These are phyloP conservation scores for Clupea harengus DNA, from an alignment of 2,113 vertebrate species.

Conservation along the genomic window DNA sequence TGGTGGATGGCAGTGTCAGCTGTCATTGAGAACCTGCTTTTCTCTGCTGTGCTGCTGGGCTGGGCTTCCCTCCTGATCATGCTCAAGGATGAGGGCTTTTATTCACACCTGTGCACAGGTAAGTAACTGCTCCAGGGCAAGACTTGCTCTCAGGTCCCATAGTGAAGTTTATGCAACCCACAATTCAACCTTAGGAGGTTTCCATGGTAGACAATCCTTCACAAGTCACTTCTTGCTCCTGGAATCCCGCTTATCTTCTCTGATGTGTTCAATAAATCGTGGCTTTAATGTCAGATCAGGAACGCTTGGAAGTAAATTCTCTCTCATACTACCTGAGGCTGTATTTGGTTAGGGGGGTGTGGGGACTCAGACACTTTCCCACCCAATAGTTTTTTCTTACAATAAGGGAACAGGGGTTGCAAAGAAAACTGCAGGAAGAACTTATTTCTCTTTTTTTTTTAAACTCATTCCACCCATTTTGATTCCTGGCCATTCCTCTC, in stretches of 20 bases:
- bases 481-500: not conserved
- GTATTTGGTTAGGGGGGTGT: not conserved
- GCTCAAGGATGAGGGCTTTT: conserved; percentile 86
- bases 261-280: not conserved
- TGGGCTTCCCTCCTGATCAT: conserved; percentile 88
- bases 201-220: not conserved
- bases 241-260: not conserved
- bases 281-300: not conserved
- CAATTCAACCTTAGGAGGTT: not conserved
- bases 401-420: not conserved
- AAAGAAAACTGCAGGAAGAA: not conserved
- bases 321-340: not conserved
- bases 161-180: not conserved
- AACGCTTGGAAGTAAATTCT: not conserved
- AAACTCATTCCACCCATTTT: not conserved
- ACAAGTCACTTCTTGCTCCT: not conserved
- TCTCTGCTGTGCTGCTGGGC: conserved; percentile 83
- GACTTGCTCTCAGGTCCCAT: not conserved
- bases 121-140: not conserved
- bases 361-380: not conserved
- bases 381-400: not conserved
- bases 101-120: conserved; percentile 79
- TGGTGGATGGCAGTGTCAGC: conserved; percentile 86
- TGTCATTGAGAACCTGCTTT: conserved; percentile 83
- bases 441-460: not conserved